Evolutionary conservation across 2,888 invertebrate species (phyloP).

Genomic region (Callimorpha dominula): DNA sequence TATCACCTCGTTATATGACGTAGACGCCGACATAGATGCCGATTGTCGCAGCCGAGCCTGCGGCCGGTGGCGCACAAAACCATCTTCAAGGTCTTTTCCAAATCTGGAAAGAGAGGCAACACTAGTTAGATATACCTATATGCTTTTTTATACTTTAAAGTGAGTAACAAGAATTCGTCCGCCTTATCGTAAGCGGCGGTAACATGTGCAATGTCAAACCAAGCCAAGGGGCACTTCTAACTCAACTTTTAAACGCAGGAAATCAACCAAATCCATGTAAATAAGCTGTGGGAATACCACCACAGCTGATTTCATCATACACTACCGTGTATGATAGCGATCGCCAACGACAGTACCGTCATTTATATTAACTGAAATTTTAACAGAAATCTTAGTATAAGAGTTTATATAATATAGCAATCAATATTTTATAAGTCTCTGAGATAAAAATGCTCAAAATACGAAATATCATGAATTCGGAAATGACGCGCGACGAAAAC

Average conservation of each 20-base stretch:
- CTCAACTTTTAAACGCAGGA: not conserved
- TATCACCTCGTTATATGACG: conserved; percentile 80
- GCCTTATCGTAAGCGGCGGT: not conserved
- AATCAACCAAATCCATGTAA: not conserved
- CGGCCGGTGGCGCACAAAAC: conserved; percentile 84
- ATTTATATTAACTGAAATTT: not conserved
- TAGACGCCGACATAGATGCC: conserved; percentile 81
- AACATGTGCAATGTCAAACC: not conserved
- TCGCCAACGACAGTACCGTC: not conserved
- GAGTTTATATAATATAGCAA: conserved; percentile 10
- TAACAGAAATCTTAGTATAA: not conserved
- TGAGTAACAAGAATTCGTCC: not conserved
- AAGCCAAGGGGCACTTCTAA: not conserved
- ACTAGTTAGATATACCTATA: not conserved
- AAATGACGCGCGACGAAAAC: conserved; percentile 40
- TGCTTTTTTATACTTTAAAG: not conserved
- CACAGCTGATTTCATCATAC: too few species aligned
- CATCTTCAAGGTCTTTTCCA: conserved; percentile 84
- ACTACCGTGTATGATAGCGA: too few species aligned
- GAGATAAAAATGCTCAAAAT: conserved; percentile 16
- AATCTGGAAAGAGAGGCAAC: conserved; percentile 75
- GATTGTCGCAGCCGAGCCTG: conserved; percentile 87
- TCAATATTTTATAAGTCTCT: conserved; percentile 3
- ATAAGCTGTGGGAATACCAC: too few species aligned
- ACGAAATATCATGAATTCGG: conserved; percentile 40